Evolutionary conservation across 1,140 invertebrate genomes (phyloP).

Genomic region (Drosophila sulfurigaster): DNA sequence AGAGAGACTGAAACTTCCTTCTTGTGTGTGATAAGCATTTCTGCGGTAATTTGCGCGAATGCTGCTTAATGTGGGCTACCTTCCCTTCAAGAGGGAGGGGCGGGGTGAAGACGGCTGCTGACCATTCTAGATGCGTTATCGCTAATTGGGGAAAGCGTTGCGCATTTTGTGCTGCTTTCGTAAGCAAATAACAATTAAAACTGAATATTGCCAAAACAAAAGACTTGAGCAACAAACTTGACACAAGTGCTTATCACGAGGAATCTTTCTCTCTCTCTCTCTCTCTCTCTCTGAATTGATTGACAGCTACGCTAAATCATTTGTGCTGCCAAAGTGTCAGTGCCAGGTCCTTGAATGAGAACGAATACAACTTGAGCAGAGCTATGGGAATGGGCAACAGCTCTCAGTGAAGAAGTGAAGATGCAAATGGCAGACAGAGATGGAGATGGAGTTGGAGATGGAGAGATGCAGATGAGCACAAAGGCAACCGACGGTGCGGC

Average conservation of each 20-base stretch:
- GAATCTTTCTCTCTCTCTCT: constrained; percentile 16
- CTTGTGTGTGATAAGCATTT: constrained; percentile 66
- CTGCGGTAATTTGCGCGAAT: constrained; percentile 81
- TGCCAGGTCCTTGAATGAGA: constrained; percentile 30
- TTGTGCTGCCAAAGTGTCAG: constrained; percentile 66
- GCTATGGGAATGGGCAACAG: neutral
- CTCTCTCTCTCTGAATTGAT: constrained; percentile 53
- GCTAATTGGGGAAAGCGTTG: constrained; percentile 72
- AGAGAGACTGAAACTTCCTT: neutral
- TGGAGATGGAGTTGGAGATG: neutral
- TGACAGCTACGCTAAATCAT: constrained; percentile 77
- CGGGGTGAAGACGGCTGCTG: constrained; percentile 4
- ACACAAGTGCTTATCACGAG: constrained; percentile 32
- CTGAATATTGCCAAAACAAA: constrained; percentile 41
- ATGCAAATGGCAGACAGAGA: neutral
- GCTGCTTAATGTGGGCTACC: constrained; percentile 74
- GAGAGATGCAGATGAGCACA: constrained; percentile 40
- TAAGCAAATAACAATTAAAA: constrained; percentile 73
- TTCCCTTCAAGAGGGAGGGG: neutral
- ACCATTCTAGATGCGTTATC: constrained; percentile 64
- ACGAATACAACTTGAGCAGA: neutral
- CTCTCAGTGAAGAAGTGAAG: neutral
- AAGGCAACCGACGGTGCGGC: constrained; percentile 57
- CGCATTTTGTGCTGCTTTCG: constrained; percentile 1
- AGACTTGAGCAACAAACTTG: constrained; percentile 59